These are phyloP conservation scores for Progne subis DNA, from an alignment of 2,113 vertebrate genomes.

Conservation along the genomic window DNA sequence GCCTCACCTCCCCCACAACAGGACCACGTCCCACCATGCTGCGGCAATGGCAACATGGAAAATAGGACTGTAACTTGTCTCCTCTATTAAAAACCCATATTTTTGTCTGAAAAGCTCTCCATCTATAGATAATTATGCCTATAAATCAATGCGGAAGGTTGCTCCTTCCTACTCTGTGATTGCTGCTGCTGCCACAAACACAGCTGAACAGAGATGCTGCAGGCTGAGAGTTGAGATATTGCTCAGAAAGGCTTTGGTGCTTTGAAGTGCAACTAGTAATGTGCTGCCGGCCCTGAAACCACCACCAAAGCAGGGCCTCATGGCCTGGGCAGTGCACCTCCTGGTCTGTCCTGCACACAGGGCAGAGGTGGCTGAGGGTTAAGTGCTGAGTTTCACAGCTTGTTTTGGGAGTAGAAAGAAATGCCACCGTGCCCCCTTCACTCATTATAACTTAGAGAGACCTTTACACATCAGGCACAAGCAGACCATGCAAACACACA, in stretches of 20 bases:
- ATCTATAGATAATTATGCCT: background rate
- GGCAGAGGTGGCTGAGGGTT: background rate
- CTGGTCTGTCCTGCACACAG: rapidly evolving
- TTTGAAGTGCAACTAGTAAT: background rate
- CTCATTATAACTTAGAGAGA: background rate
- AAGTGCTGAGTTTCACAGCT: background rate
- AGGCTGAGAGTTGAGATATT: background rate
- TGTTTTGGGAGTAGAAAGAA: background rate
- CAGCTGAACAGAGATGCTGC: background rate
- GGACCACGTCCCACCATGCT: rapidly evolving
- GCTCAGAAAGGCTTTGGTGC: background rate
- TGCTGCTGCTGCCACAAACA: background rate
- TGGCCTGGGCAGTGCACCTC: background rate
- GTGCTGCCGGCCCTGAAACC: background rate
- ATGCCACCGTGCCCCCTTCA: background rate
- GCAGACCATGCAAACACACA: background rate
- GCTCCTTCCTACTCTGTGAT: background rate
- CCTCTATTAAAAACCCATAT: background rate
- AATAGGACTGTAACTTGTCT: background rate
- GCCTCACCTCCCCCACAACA: background rate
- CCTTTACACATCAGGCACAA: background rate
- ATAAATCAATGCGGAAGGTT: background rate
- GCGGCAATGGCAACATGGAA: background rate
- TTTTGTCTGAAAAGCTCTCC: background rate
- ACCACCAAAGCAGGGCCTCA: background rate